Percentiles rank a stretch among this genome's conserved stretches.
phyloP scores from a whole-genome alignment of 2,888 invertebrate species.

The Sesia apiformis region DNA sequence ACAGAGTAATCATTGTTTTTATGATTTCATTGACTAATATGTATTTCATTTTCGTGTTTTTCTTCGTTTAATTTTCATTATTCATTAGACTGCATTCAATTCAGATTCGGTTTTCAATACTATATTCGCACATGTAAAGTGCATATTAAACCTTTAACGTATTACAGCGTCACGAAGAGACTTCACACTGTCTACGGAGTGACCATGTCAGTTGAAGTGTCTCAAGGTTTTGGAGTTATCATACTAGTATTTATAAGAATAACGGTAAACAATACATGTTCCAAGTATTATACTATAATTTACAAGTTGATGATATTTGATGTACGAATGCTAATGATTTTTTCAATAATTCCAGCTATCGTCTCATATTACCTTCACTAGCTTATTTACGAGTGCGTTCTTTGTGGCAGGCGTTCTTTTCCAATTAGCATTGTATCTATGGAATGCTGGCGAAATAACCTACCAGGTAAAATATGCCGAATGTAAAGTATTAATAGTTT shows the following conservation, averaged over 20 bases:
- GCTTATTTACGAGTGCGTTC: constrained; percentile 60
- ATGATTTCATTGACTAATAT: no score
- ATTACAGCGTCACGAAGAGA: background rate
- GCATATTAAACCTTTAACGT: background rate
- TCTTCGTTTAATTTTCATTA: no score
- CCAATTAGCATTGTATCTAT: constrained; percentile 49
- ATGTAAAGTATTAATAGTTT: no score
- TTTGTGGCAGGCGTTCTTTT: constrained; percentile 55
- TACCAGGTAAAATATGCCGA: constrained; percentile 34
- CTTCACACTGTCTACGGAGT: background rate
- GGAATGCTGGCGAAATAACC: constrained; percentile 62
- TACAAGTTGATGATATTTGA: no score
- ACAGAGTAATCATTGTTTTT: background rate
- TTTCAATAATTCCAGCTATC: constrained; percentile 35
- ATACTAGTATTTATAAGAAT: background rate
- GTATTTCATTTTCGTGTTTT: no score
- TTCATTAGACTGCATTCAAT: no score
- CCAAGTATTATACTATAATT: no score
- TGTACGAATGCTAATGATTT: no score
- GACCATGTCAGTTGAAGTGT: background rate
- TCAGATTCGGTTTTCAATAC: no score
- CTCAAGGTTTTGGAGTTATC: background rate
- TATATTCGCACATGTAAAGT: background rate
- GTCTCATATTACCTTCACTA: constrained; percentile 46
- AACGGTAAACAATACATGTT: background rate